Evolutionary conservation across 1,140 invertebrate genomes (phyloP), one percentile per base, ranked within the genome.

Genomic region (Rhyzopertha dominica): DNA sequence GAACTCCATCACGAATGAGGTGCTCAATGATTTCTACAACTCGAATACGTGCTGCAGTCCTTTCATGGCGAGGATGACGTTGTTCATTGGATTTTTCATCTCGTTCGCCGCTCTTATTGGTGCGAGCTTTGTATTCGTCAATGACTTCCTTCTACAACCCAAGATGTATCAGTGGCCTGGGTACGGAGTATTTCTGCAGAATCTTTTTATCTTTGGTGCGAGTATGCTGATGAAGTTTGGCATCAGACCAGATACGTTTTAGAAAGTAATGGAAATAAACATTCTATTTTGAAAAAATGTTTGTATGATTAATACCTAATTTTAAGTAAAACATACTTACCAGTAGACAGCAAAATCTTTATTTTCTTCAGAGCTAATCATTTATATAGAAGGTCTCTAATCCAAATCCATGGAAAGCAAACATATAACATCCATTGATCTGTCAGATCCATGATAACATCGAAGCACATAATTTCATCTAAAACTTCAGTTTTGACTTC

Each of bases 91-190:
- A 25, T 26, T 58, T 17, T 38, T 55, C 36, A 35, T 43, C 10
- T 44, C 46, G 29, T 58, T 58, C 30, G 52, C 49, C 34, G 49
- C 49, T 16, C 13, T 58, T 7, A 58, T 58, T 16, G 49, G 23
- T 9, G 40, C 38, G 17, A 47, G 29, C 17, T 58, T 31, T 30
- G 50, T 58, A 37, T 36, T 55, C 1, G 24, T 58, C n/a, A 47
- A 58, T 12, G 47, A 58, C 41, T 58, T 55, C 24, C 24, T 58
- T 2, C 20, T 55, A 16, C 8, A 43, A 17, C 40, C 16, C 26
- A 22, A 38, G 3, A 26, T 35, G 5, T 20, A 45, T 9, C 37
- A 51, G 24, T 58, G 53, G 53, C 49, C 53, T 9, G 56, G 56
- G 22, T 50, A 48, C 25, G 53, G 46, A 13, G 48, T 58, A 22